Evolutionary conservation across 2,797 vertebrate species (phyloP).

Genomic region (Argentina silus): DNA sequence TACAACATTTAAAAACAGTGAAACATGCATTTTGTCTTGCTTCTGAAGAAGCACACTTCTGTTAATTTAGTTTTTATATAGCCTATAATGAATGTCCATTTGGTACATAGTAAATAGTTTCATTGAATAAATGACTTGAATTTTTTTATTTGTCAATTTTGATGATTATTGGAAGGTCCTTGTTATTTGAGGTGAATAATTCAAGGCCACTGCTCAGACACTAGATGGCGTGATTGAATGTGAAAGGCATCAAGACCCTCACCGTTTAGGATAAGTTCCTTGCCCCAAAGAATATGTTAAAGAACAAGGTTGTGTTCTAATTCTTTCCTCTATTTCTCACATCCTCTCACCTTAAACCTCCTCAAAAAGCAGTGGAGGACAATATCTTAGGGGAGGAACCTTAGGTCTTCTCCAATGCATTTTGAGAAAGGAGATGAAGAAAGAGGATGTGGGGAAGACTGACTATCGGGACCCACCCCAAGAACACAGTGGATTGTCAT

Average conservation of each 20-base stretch:
- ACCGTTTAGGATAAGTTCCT: background rate
- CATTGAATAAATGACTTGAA: background rate
- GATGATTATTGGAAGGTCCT: background rate
- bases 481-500: too few relatives aligned
- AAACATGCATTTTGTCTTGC: background rate
- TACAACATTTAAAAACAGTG: background rate
- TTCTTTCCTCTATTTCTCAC: too few relatives aligned
- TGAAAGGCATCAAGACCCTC: background rate
- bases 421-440: too few relatives aligned
- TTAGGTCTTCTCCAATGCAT: too few relatives aligned
- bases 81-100: background rate
- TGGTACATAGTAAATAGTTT: constrained; percentile 11
- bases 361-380: too few relatives aligned
- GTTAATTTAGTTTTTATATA: constrained; percentile 1
- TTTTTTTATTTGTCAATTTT: background rate
- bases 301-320: background rate
- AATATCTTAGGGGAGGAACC: too few relatives aligned
- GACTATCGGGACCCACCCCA: too few relatives aligned
- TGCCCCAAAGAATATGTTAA: background rate
- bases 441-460: too few relatives aligned
- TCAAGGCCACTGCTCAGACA: background rate
- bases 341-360: too few relatives aligned
- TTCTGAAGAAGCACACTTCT: constrained; percentile 2
- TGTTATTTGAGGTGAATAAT: background rate
- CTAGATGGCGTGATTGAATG: background rate